Conservation (phyloP, 2,113 vertebrate species). For the Xyliphius kryptos region DNA sequence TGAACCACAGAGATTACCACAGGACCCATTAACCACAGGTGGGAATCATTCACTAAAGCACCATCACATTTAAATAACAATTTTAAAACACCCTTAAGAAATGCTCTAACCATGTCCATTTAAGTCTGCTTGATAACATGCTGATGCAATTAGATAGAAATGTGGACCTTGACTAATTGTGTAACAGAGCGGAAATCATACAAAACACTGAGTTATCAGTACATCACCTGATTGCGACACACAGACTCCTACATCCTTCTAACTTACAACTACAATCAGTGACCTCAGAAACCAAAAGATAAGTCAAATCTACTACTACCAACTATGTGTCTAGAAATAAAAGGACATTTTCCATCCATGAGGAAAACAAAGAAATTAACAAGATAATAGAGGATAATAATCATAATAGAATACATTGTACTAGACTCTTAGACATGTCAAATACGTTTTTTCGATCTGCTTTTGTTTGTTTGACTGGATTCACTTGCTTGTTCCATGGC, state of each 20-base stretch:
- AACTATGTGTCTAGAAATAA: no score
- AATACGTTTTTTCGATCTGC: no score
- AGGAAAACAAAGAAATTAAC: no score
- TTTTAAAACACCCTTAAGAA: conserved; percentile 51
- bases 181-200: conserved; percentile 58
- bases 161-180: conserved; percentile 59
- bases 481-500: no score
- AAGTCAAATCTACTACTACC: no score
- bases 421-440: no score
- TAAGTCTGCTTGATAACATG: conserved; percentile 51
- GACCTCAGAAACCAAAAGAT: no score
- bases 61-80: conserved; percentile 55
- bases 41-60: conserved; percentile 62
- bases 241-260: conserved; percentile 4
- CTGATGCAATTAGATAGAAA: conserved; percentile 62
- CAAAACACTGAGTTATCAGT: conserved; percentile 46
- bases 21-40: conserved; percentile 53
- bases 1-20: conserved; percentile 36
- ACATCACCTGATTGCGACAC: conserved; percentile 30
- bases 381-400: no score
- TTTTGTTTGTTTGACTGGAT: no score
- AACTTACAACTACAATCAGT: not conserved
- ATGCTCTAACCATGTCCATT: conserved; percentile 40
- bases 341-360: no score
- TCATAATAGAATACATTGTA: no score